phyloP scores from a whole-genome alignment of 2,797 vertebrate species.

The Hylomyscus alleni region DNA sequence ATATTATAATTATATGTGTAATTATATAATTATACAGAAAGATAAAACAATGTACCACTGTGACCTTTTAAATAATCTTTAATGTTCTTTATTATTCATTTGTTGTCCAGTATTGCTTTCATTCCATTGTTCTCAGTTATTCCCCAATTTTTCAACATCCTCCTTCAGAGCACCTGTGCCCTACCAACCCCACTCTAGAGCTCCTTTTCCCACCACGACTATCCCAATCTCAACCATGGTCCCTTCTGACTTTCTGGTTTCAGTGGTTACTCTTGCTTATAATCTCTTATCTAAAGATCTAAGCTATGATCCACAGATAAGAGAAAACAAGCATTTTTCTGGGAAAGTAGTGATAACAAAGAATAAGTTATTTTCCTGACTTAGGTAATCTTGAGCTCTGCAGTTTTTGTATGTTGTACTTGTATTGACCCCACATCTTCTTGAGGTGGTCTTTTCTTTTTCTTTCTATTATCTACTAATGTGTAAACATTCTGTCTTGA shows the following conservation, averaged over 20 bases:
- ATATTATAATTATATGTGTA: no score
- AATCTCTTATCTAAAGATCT: background rate
- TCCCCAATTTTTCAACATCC: background rate
- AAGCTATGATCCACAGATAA: background rate
- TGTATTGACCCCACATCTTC: background rate
- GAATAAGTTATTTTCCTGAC: background rate
- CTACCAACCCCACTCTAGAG: background rate
- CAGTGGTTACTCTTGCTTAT: background rate
- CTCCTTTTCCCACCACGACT: background rate
- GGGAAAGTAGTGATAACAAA: no score
- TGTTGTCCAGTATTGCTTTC: background rate
- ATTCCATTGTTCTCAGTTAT: background rate
- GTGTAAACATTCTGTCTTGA: background rate
- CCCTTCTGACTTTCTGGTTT: background rate
- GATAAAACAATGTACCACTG: background rate
- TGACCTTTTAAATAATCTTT: background rate
- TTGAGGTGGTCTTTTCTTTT: background rate
- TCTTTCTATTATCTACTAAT: background rate
- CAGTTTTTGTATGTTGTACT: background rate
- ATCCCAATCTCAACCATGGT: background rate
- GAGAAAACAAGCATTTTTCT: background rate
- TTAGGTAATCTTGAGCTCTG: background rate
- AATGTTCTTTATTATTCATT: no score
- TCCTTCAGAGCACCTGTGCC: background rate
- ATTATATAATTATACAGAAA: background rate